A percentile compares a stretch with the other conserved stretches of the same genome.
phyloP scores from a whole-genome alignment of 2,113 vertebrate genomes.

The Megaceryle maxima region DNA sequence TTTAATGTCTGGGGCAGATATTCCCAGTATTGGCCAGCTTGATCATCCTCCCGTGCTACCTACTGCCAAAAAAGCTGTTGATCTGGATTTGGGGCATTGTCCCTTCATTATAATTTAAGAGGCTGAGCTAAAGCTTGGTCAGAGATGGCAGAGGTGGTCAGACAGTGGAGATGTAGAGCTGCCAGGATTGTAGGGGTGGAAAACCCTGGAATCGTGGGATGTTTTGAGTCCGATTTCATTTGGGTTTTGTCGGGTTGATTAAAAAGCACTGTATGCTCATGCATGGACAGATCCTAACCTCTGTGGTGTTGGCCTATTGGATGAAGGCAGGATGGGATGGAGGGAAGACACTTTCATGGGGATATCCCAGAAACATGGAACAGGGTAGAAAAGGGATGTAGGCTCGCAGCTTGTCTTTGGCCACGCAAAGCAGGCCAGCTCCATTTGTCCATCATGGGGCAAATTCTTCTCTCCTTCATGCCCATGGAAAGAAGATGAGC shows the following conservation, averaged over 20 bases:
- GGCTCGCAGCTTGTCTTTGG: neutral
- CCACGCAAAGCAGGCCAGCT: fast-evolving
- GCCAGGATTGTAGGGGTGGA: neutral
- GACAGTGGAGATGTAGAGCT: neutral
- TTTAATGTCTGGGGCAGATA: neutral
- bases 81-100: neutral
- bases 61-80: neutral
- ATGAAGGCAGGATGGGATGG: fast-evolving
- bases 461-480: neutral
- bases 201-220: neutral
- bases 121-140: neutral
- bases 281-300: neutral
- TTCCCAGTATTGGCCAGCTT: neutral
- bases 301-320: neutral
- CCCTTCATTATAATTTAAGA: neutral
- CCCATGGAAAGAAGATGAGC: neutral
- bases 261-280: neutral
- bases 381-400: neutral
- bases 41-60: fast-evolving
- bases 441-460: neutral
- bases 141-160: neutral
- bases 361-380: neutral
- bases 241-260: neutral
- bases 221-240: neutral
- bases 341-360: neutral